Evolutionary conservation across 2,888 invertebrate genomes (phyloP).

Genomic region (Dugesia japonica): DNA sequence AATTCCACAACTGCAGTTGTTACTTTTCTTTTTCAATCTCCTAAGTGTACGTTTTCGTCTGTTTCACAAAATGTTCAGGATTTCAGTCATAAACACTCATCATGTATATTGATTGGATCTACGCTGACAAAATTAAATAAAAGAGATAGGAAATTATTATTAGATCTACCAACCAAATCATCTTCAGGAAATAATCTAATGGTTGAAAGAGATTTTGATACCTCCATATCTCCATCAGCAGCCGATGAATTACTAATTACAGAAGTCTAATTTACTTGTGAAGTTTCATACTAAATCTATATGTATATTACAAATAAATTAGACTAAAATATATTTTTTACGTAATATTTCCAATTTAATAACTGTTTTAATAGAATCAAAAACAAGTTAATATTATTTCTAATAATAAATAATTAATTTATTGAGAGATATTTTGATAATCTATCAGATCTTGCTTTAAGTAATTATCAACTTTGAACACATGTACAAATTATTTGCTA

Average conservation of each 20-base stretch:
- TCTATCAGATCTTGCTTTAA: no score
- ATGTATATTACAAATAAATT: no score
- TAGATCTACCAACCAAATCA: background rate
- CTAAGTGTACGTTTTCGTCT: background rate
- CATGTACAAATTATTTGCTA: no score
- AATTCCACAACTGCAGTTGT: background rate
- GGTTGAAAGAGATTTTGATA: slow-evolving; percentile 16
- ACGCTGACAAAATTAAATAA: background rate
- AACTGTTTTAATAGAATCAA: no score
- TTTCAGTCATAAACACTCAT: background rate
- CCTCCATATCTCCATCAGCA: background rate
- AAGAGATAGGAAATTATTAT: background rate
- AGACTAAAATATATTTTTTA: no score
- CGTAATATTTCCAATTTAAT: no score
- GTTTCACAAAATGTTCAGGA: background rate
- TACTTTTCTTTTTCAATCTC: slow-evolving; percentile 7
- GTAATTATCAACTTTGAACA: no score
- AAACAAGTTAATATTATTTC: no score
- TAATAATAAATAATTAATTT: no score
- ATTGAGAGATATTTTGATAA: no score
- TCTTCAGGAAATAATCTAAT: background rate
- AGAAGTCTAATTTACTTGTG: background rate
- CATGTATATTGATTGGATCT: background rate
- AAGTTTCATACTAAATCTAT: no score
- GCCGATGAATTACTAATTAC: background rate